Evolutionary conservation across 1,140 invertebrate genomes (phyloP), one percentile per base, ranked within the genome.

Genomic region (Ephestia elutella): DNA sequence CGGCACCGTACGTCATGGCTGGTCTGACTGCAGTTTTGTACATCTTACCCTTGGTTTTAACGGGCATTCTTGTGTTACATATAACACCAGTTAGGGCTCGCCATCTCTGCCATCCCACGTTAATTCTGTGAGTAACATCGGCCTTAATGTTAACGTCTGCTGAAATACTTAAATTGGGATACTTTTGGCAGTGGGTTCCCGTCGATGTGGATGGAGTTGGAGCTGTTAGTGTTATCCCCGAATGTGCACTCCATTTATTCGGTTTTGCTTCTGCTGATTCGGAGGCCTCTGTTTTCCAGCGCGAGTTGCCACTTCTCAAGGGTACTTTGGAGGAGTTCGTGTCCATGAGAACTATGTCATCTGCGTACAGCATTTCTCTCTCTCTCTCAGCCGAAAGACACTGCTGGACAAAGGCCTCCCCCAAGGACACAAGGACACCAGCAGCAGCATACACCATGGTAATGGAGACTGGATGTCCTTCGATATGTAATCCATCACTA

Each of bases 221-320:
- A 15, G 2, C 1, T 2, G 2, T 20, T 20, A 5, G 1, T 13
- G 0, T 21, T 49, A 19, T 13, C 25, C 9, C 15, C 15, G 30
- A 54, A 50, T 15, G 25, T n/a, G 19, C 65, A 63, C 9, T 63
- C 10, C 56, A 67, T 51, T 18, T 63, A 60, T 25, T 66, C 63
- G 0, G 59, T 66, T 35, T 68, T 68, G 0, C 7, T 32, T 25
- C 57, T 25, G 28, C 51, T 68, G 0, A 68, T 51, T 32, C 60
- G 19, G 0, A 68, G 51, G 13, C 63, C 67, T n/a, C 28, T 8
- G 1, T 30, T 35, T 38, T 63, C 61, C 17, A 65, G 9, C 11
- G 17, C 4, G 5, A 18, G 9, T 10, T 5, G 17, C 67, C 60
- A 63, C 17, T 1, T 18, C 1, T 44, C 54, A 5, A 69, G 17